Conservation (phyloP, 2,113 vertebrate genomes). For the Amphiprion ocellaris region DNA sequence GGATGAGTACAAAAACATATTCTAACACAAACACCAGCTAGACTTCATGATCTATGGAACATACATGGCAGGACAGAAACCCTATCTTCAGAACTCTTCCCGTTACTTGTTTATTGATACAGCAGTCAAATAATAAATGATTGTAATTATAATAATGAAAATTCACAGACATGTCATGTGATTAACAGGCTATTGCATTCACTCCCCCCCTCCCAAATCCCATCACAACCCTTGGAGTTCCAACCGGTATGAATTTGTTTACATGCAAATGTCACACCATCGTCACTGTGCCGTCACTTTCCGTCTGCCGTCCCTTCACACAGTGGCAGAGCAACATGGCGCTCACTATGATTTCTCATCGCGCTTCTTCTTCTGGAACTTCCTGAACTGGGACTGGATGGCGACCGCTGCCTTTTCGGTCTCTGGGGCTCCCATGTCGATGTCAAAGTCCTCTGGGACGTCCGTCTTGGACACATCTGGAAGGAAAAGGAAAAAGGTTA, state of each 20-base stretch:
- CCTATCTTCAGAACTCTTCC: constrained; percentile 34
- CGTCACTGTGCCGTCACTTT: constrained; percentile 80
- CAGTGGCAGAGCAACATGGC: constrained; percentile 83
- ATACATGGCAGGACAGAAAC: constrained; percentile 57
- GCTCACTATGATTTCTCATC: constrained; percentile 92
- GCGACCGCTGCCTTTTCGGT: constrained; percentile 97
- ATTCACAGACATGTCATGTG: constrained; percentile 79
- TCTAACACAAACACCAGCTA: constrained; percentile 73
- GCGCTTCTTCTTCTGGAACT: constrained; percentile 99
- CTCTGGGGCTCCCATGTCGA: constrained; percentile 97
- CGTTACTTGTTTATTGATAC: constrained; percentile 63
- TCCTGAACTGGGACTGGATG: constrained; percentile 99
- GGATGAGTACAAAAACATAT: constrained; percentile 70
- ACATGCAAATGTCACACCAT: constrained; percentile 84
- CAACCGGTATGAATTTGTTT: constrained; percentile 81
- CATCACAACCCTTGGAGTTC: constrained; percentile 68
- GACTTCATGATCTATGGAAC: constrained; percentile 55
- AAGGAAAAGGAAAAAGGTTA: constrained; percentile 46
- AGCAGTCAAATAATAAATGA: constrained; percentile 71
- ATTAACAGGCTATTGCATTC: constrained; percentile 79
- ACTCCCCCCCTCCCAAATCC: constrained; percentile 50
- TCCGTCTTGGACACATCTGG: constrained; percentile 94
- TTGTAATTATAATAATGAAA: constrained; percentile 64
- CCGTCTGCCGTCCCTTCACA: constrained; percentile 83
- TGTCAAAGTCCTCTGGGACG: constrained; percentile 94